Conservation (phyloP, 1,140 invertebrate species). For the Hestina assimilis region DNA sequence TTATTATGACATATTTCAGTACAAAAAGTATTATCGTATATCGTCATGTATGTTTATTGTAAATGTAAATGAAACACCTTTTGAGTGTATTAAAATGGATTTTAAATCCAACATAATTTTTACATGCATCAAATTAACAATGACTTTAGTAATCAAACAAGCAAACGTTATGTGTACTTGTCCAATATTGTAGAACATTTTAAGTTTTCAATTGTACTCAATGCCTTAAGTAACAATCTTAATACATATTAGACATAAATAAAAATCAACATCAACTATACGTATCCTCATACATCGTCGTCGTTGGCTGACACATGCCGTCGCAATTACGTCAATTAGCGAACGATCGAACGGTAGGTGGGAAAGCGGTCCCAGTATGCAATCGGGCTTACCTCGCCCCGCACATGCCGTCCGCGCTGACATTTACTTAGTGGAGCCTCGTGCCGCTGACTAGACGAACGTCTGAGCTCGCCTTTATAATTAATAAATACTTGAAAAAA, state of each 20-base stretch:
- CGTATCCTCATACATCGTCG: not conserved
- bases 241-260: not conserved
- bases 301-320: constrained; percentile 8
- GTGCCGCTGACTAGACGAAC: constrained; percentile 55
- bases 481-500: not conserved
- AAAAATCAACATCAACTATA: not conserved
- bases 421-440: constrained; percentile 72
- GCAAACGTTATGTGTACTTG: no score
- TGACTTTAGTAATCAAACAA: no score
- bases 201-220: no score
- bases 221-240: no score
- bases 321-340: constrained; percentile 20
- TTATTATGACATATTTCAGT: not conserved
- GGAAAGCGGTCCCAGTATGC: constrained; percentile 42
- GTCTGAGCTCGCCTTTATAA: constrained; percentile 27
- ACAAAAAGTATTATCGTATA: not conserved
- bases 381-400: constrained; percentile 44
- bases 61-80: no score
- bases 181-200: no score
- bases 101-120: no score
- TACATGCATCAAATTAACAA: no score
- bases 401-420: constrained; percentile 69
- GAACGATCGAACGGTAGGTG: constrained; percentile 19
- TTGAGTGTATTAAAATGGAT: no score
- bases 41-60: no score